phyloP scores from a whole-genome alignment of 1,140 invertebrate species.

The Aethina tumida region DNA sequence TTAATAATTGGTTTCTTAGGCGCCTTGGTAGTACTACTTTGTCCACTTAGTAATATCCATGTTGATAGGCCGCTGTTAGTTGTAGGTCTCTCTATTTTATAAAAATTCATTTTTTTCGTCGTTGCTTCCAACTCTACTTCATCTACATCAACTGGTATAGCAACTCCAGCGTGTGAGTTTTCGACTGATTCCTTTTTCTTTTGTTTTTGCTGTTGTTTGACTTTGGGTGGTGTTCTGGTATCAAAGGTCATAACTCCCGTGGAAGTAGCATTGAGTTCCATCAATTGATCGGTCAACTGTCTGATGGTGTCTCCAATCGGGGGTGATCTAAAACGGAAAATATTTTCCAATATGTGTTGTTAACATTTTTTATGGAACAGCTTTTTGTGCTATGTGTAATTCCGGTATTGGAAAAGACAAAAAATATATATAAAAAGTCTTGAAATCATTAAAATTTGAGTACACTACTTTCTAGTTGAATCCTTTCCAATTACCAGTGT shows the following conservation, averaged over 20 bases:
- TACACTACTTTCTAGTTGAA: too few species aligned
- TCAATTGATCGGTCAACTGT: conserved; percentile 42
- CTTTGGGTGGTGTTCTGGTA: conserved; percentile 49
- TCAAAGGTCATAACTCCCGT: conserved; percentile 40
- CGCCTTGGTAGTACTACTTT: conserved; percentile 34
- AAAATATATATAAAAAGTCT: too few species aligned
- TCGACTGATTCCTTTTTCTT: conserved; percentile 36
- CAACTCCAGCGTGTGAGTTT: conserved; percentile 45
- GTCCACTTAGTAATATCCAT: conserved; percentile 60
- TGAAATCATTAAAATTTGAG: too few species aligned
- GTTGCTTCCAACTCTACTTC: conserved; percentile 32
- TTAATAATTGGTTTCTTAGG: conserved; percentile 27
- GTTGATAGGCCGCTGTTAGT: conserved; percentile 60
- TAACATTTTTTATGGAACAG: too few species aligned
- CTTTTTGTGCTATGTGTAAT: too few species aligned
- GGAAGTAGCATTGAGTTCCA: conserved; percentile 35
- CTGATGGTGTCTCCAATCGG: conserved; percentile 38
- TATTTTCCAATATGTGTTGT: neutral
- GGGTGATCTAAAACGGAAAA: conserved; percentile 17
- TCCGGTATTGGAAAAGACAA: too few species aligned
- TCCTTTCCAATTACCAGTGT: too few species aligned
- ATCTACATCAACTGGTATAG: conserved; percentile 43
- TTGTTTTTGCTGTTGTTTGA: conserved; percentile 42
- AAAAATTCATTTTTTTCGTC: conserved; percentile 30
- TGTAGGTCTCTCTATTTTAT: conserved; percentile 41